A percentile compares a stretch with the other conserved stretches of the same genome.
These are phyloP conservation scores for Lasioglossum morio DNA, from an alignment of 2,888 invertebrate genomes.

Conservation along the genomic window DNA sequence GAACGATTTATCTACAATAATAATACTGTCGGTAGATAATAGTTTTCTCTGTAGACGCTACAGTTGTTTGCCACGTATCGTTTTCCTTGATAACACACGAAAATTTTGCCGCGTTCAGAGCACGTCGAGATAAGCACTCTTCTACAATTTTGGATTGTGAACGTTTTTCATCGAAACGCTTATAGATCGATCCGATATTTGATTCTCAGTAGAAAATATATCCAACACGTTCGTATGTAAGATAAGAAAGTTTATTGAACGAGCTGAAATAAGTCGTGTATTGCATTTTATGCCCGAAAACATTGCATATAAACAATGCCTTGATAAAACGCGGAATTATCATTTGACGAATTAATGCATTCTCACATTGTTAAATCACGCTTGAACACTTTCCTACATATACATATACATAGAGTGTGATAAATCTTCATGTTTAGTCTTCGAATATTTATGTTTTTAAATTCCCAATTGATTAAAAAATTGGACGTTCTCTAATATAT, in stretches of 20 bases:
- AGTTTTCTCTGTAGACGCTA: neutral
- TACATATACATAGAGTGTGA: neutral
- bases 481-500: neutral
- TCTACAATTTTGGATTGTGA: slow-evolving; percentile 88
- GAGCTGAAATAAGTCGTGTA: slow-evolving; percentile 35
- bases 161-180: slow-evolving; percentile 88
- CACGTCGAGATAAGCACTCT: slow-evolving; percentile 87
- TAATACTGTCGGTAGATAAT: neutral
- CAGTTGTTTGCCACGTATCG: neutral
- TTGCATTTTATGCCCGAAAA: slow-evolving; percentile 33
- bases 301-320: slow-evolving; percentile 42
- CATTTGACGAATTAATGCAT: slow-evolving; percentile 33
- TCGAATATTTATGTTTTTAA: neutral
- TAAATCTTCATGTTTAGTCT: neutral
- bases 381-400: neutral
- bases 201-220: slow-evolving; percentile 78
- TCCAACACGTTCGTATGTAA: slow-evolving; percentile 79
- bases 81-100: neutral
- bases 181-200: slow-evolving; percentile 85
- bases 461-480: neutral
- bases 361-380: slow-evolving; percentile 9
- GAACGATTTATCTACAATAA: neutral
- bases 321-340: slow-evolving; percentile 32
- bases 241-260: slow-evolving; percentile 65
- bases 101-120: slow-evolving; percentile 79